Conservation (phyloP, 2,888 invertebrate genomes). For the Gerris lacustris region DNA sequence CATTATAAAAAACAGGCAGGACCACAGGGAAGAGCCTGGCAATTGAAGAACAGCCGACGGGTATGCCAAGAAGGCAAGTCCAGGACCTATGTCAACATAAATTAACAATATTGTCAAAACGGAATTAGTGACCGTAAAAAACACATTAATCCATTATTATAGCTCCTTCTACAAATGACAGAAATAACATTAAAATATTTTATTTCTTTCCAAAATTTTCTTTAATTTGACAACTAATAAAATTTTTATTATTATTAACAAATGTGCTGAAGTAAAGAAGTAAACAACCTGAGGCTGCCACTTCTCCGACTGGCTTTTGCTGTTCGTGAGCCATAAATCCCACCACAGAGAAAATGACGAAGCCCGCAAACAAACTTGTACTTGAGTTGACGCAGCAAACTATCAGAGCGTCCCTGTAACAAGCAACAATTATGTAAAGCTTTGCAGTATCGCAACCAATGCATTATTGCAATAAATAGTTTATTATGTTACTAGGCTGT, state of each 20-base stretch:
- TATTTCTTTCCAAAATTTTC: too few relatives aligned
- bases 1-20: constrained; percentile 89
- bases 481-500: too few relatives aligned
- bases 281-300: constrained; percentile 72
- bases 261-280: neutral
- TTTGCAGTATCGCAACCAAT: too few relatives aligned
- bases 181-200: too few relatives aligned
- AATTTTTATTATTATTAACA: too few relatives aligned
- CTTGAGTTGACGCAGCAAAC: constrained; percentile 83
- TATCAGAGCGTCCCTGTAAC: constrained; percentile 66
- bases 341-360: constrained; percentile 86
- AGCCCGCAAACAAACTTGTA: constrained; percentile 88
- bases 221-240: too few relatives aligned
- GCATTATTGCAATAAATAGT: neutral
- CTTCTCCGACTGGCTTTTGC: constrained; percentile 79
- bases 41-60: constrained; percentile 84
- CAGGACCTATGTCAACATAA: constrained; percentile 53
- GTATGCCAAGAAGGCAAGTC: constrained; percentile 80
- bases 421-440: too few relatives aligned
- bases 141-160: neutral
- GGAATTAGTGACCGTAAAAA: neutral
- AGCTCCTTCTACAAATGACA: too few relatives aligned
- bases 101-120: neutral
- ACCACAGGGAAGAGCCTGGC: constrained; percentile 82
- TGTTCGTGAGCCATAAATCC: constrained; percentile 93